phyloP scores from a whole-genome alignment of 2,797 vertebrate genomes.

The Myoxocephalus aenaeus region DNA sequence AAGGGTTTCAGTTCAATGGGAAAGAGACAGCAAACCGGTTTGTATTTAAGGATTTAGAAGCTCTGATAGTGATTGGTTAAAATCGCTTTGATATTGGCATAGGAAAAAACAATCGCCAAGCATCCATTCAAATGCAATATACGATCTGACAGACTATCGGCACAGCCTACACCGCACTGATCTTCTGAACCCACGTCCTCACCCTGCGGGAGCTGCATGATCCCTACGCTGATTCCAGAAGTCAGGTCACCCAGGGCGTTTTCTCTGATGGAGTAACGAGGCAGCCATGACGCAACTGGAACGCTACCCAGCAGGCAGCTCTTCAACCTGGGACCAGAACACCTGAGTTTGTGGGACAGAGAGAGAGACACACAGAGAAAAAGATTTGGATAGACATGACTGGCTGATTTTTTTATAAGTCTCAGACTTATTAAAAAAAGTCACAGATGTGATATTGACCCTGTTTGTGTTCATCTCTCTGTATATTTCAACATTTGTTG shows the following conservation, averaged over 20 bases:
- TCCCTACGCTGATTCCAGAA: constrained; percentile 93
- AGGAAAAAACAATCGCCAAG: too few species aligned
- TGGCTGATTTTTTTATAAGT: not conserved
- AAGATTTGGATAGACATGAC: not conserved
- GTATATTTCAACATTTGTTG: not conserved
- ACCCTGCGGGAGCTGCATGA: constrained; percentile 91
- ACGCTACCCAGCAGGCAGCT: constrained; percentile 81
- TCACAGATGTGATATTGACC: too few species aligned
- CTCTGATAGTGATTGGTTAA: not conserved
- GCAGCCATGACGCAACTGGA: constrained; percentile 91
- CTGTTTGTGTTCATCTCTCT: not conserved
- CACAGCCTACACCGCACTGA: not conserved
- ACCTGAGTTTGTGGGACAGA: constrained; percentile 51
- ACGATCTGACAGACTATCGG: not conserved
- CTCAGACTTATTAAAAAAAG: not conserved
- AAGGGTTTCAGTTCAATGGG: not conserved
- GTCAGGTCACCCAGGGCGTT: constrained; percentile 89
- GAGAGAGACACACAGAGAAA: not conserved
- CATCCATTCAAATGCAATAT: not conserved
- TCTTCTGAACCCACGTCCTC: constrained; percentile 24
- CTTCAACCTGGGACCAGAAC: constrained; percentile 80
- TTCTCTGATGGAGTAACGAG: constrained; percentile 89
- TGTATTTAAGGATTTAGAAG: not conserved
- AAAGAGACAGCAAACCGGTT: not conserved
- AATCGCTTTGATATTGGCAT: too few species aligned